These are phyloP conservation scores for Polymixis lichenea DNA, from an alignment of 2,888 invertebrate species.

Conservation along the genomic window DNA sequence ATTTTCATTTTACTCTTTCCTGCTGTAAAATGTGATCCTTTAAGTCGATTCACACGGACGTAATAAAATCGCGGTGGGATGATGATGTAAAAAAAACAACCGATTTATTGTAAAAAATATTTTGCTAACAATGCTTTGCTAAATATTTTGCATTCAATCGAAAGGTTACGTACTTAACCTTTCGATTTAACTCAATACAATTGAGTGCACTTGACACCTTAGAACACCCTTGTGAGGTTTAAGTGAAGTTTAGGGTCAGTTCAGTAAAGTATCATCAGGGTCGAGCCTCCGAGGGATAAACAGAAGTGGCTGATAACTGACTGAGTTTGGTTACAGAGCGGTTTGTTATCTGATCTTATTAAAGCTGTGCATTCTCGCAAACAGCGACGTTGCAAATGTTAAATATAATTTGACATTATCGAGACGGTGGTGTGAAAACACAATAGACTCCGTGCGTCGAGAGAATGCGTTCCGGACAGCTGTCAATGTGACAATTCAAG, in stretches of 20 bases:
- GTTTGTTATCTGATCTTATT: constrained; percentile 2
- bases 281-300: neutral
- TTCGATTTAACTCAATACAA: constrained; percentile 39
- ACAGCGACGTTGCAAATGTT: neutral
- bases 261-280: constrained; percentile 34
- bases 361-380: neutral
- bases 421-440: too few species aligned
- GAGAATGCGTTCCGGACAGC: too few species aligned
- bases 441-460: too few species aligned
- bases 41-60: too few species aligned
- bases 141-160: too few species aligned
- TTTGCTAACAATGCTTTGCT: constrained; percentile 23
- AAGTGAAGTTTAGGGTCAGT: constrained; percentile 39
- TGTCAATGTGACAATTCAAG: too few species aligned
- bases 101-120: neutral
- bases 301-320: constrained; percentile 16
- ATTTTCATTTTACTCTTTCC: too few species aligned
- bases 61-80: too few species aligned
- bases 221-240: constrained; percentile 49
- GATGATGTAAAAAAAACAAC: neutral
- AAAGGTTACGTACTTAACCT: constrained; percentile 54
- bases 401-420: too few species aligned
- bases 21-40: too few species aligned
- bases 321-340: neutral
- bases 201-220: constrained; percentile 39